Conservation (phyloP, 2,113 vertebrate genomes). For the Ameiurus melas region DNA sequence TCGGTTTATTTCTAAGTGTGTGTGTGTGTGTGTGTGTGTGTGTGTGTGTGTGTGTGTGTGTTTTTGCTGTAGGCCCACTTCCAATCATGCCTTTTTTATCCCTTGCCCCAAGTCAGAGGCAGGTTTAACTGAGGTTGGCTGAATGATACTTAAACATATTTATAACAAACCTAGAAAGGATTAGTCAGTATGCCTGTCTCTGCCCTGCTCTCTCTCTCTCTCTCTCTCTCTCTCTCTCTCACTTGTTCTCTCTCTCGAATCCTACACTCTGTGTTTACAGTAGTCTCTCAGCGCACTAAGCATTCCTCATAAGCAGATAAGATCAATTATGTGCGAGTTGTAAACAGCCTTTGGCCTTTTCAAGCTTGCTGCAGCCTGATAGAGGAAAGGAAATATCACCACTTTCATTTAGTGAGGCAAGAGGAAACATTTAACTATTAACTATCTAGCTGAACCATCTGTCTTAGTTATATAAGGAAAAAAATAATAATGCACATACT, state of each 20-base stretch:
- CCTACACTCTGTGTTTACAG: slow-evolving; percentile 30
- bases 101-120: neutral
- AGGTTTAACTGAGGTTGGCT: neutral
- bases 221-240: neutral
- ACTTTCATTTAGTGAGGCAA: slow-evolving; percentile 40
- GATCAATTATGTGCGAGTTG: slow-evolving; percentile 45
- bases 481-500: neutral
- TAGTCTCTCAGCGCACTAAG: slow-evolving; percentile 34
- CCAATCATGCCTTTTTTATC: neutral
- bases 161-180: slow-evolving; percentile 5
- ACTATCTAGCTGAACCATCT: neutral
- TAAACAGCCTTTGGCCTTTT: slow-evolving; percentile 47
- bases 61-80: neutral
- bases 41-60: neutral
- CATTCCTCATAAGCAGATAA: slow-evolving; percentile 50
- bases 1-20: neutral
- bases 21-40: neutral
- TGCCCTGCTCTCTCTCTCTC: neutral
- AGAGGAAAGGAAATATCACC: slow-evolving; percentile 63
- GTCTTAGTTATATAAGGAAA: neutral
- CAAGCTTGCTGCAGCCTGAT: slow-evolving; percentile 37
- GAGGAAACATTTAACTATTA: slow-evolving; percentile 21
- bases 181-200: neutral
- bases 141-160: neutral
- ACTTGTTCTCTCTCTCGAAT: neutral